Percentiles rank a stretch among this genome's conserved stretches.
Evolutionary conservation across 2,113 vertebrate species (phyloP).

Genomic region (Scytalopus superciliaris): DNA sequence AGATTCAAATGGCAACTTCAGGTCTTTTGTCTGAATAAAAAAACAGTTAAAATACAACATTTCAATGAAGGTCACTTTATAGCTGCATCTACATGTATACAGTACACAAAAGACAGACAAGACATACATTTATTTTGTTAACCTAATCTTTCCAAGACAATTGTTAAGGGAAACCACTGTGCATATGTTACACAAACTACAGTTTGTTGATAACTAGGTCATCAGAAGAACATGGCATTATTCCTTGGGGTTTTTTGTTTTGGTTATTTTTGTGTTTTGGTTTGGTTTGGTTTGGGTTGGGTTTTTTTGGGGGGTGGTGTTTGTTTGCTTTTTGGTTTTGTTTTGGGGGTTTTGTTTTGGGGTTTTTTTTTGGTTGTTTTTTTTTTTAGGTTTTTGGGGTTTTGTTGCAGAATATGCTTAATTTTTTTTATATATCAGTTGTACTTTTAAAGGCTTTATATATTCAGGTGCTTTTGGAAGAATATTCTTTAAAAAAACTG

Average conservation of each 20-base stretch:
- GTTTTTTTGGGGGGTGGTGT: too few relatives aligned
- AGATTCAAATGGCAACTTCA: neutral
- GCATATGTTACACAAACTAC: neutral
- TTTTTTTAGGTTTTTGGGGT: too few relatives aligned
- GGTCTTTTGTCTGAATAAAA: neutral
- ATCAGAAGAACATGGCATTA: neutral
- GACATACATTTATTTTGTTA: neutral
- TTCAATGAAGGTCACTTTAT: neutral
- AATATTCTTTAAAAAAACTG: neutral
- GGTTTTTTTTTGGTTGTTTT: neutral
- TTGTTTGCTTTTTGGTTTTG: too few relatives aligned
- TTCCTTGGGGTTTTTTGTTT: too few relatives aligned
- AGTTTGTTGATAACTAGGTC: neutral
- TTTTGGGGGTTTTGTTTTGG: too few relatives aligned
- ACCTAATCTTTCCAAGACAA: neutral
- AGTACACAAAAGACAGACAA: neutral
- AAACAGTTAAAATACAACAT: neutral
- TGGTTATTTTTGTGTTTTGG: too few relatives aligned
- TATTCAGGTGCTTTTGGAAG: neutral
- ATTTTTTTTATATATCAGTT: neutral
- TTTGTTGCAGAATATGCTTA: neutral
- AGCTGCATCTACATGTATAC: neutral
- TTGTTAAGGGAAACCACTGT: neutral
- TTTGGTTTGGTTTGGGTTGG: too few relatives aligned
- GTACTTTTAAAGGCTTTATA: neutral